Evolutionary conservation across 2,888 invertebrate species (phyloP).

Genomic region (Lydus trimaculatus): DNA sequence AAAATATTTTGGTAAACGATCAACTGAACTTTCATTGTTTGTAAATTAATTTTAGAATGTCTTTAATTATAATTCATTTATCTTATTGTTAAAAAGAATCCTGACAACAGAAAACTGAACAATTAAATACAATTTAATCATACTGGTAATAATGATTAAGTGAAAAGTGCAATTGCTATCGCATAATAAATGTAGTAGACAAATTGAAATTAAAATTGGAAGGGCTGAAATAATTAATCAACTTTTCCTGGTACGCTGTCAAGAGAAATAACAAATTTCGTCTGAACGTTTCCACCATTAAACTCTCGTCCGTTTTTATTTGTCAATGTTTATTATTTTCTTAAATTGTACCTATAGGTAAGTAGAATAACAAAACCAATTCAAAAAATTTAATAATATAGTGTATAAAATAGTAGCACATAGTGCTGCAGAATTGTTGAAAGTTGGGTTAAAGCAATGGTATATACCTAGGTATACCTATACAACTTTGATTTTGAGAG

Average conservation of each 20-base stretch:
- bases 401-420: not conserved
- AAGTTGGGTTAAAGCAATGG: not conserved
- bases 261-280: conserved; percentile 33
- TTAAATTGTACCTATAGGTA: not conserved
- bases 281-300: conserved; percentile 29
- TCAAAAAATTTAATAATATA: too few relatives aligned
- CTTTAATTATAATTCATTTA: not conserved
- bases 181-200: conserved; percentile 30
- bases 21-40: not conserved
- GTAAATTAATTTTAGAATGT: not conserved
- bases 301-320: conserved; percentile 29
- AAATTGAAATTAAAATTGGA: conserved; percentile 33
- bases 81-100: not conserved
- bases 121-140: not conserved
- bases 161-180: conserved; percentile 24
- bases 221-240: conserved; percentile 30
- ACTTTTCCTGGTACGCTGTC: conserved; percentile 28
- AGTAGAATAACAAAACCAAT: conserved; percentile 17
- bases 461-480: too few relatives aligned
- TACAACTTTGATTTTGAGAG: not conserved
- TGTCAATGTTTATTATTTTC: conserved; percentile 15
- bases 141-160: conserved; percentile 27
- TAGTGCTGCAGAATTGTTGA: not conserved
- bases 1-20: not conserved
- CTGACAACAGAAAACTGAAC: not conserved